Evolutionary conservation across 2,888 invertebrate species (phyloP).

Genomic region (Cantharis lateralis): DNA sequence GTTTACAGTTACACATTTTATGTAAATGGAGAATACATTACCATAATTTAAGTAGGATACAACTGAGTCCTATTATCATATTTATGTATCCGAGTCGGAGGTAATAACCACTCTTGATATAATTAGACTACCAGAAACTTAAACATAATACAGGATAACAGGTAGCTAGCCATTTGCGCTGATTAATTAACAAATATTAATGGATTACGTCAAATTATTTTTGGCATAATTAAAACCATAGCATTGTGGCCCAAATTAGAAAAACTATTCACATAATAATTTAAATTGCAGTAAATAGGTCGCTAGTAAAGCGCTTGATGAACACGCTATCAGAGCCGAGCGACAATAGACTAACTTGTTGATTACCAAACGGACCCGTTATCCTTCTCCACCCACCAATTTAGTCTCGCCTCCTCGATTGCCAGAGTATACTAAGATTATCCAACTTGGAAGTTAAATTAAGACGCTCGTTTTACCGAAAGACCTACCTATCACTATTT

Average conservation of each 20-base stretch:
- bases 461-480: slow-evolving; percentile 29
- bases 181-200: slow-evolving; percentile 3
- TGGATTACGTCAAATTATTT: neutral
- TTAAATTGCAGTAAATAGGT: slow-evolving; percentile 30
- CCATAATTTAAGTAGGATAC: slow-evolving; percentile 41
- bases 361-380: slow-evolving; percentile 41
- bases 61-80: slow-evolving; percentile 43
- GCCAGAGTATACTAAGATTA: slow-evolving; percentile 29
- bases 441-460: slow-evolving; percentile 34
- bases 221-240: neutral
- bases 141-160: slow-evolving; percentile 11
- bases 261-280: slow-evolving; percentile 28
- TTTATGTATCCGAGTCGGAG: slow-evolving; percentile 27
- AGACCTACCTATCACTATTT: neutral
- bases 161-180: slow-evolving; percentile 6
- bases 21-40: slow-evolving; percentile 44
- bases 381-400: slow-evolving; percentile 36
- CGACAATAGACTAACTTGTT: slow-evolving; percentile 42
- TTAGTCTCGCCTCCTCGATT: slow-evolving; percentile 30
- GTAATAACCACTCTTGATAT: slow-evolving; percentile 26
- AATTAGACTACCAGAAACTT: slow-evolving; percentile 22
- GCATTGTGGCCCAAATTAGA: neutral
- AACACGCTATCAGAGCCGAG: slow-evolving; percentile 31
- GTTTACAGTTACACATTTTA: slow-evolving; percentile 40
- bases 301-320: slow-evolving; percentile 28